Base-by-base conservation (phyloP, 2,888 invertebrate genomes). In the Sicus ferrugineus region DNA sequence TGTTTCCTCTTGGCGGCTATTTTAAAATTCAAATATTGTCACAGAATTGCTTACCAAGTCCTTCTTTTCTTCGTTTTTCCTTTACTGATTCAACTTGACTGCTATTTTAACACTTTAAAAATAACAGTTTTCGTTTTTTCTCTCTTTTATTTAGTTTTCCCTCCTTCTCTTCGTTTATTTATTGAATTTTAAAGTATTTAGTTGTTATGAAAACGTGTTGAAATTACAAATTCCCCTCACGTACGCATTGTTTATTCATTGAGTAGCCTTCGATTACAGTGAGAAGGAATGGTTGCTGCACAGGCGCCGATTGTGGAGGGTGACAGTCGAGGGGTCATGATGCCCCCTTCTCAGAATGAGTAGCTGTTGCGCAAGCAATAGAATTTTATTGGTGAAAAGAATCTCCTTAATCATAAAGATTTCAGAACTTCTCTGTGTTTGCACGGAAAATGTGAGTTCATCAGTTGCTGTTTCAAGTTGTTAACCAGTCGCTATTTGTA, bases 191-290 rank as follows among this genome's bases (percentile, higher is more conserved):
- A 30, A 30, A 54, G 6, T 56, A 30, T 56, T 54, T 23, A 54
- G 9, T 16, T 30, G 6, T 58, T 75, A 19, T 73, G 68, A 69
- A 77, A 77, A 81, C 81, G 78, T 80, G 81, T 74, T 74, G 73
- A 78, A 80, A 81, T 81, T 81, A 78, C 73, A 79, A 79, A 80
- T 80, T 80, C 81, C 75, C 75, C 73, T 76, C 80, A 81, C 80
- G 81, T 79, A 67, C 62, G 31, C 19, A 54, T 67, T 61, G 74
- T 71, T 72, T 72, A 68, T 70, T 72, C 46, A 50, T 50, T 38
- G 31, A 21, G 6, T 59, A 14, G 2, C 21, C 6, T 59, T 59
- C 50, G 54, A 26, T 26, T 28, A 14, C 16, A 23, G 11, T 11
- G 26, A 14, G 4, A 28, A 28, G 2, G 50, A 50, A 23, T 61